Conservation (phyloP, 2,113 vertebrate species). For the Tychaedon coryphoeus region DNA sequence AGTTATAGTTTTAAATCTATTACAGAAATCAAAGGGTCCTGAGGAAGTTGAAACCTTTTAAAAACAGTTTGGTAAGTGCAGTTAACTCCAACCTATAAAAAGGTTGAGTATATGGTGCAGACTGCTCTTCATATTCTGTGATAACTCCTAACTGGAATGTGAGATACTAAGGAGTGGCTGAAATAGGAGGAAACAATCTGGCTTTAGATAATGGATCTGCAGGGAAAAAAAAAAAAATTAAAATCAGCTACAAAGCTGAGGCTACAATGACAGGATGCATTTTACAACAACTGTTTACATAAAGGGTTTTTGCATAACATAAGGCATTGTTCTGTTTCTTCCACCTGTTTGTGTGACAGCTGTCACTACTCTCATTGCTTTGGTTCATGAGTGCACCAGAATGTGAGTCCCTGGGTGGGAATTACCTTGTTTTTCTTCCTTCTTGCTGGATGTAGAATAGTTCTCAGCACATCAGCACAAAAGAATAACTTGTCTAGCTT, state of each 20-base stretch:
- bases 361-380: background rate
- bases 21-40: background rate
- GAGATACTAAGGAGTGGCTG: background rate
- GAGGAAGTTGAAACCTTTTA: background rate
- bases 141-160: background rate
- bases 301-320: background rate
- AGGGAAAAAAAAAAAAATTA: background rate
- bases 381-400: background rate
- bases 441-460: background rate
- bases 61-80: background rate
- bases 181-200: background rate
- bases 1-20: background rate
- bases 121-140: background rate
- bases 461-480: background rate
- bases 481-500: background rate
- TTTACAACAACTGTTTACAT: background rate
- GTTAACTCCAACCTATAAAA: background rate
- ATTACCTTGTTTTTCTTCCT: background rate
- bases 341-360: background rate
- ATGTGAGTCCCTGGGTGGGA: background rate
- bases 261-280: background rate
- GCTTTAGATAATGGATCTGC: background rate
- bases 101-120: background rate
- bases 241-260: background rate
- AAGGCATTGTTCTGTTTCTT: background rate